Conservation (phyloP, 2,888 invertebrate species). For the Drosophila parthenogenetica region DNA sequence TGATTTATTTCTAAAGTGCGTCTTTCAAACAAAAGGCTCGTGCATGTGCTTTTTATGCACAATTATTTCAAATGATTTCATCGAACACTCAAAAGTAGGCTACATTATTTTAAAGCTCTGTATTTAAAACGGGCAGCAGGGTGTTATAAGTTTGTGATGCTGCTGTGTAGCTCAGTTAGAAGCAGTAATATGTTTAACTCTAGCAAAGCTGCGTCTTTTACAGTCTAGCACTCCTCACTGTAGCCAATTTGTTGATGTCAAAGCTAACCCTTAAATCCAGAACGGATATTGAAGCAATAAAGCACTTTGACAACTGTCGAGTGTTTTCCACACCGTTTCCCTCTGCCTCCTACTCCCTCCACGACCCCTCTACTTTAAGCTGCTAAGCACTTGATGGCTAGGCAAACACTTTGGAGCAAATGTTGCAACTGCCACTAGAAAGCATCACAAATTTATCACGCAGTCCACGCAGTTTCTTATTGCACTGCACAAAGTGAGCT, state of each 20-base stretch:
- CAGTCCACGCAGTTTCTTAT: slow-evolving; percentile 8
- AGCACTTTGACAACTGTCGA: slow-evolving; percentile 23
- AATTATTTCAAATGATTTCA: slow-evolving; percentile 35
- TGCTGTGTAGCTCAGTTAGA: no score
- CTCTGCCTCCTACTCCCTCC: not conserved
- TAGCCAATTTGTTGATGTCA: not conserved
- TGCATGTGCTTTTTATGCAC: slow-evolving; percentile 47
- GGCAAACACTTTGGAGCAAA: slow-evolving; percentile 42
- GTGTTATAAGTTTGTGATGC: no score
- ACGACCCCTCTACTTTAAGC: not conserved
- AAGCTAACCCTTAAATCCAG: slow-evolving; percentile 19
- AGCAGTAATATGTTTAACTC: no score
- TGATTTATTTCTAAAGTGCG: slow-evolving; percentile 32
- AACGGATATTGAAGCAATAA: slow-evolving; percentile 32
- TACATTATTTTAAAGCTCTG: slow-evolving; percentile 16
- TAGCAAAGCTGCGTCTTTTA: not conserved
- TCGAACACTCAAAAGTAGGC: slow-evolving; percentile 20
- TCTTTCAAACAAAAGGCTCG: slow-evolving; percentile 5
- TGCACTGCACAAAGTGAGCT: slow-evolving; percentile 41
- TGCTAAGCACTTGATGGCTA: slow-evolving; percentile 51
- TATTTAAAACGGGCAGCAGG: no score
- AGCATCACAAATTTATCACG: slow-evolving; percentile 28
- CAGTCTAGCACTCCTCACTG: not conserved
- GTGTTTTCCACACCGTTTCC: slow-evolving; percentile 11
- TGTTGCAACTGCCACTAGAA: slow-evolving; percentile 40